Percentiles rank a stretch among this genome's conserved stretches.
phyloP scores from a whole-genome alignment of 2,888 invertebrate species.

The Argyresthia goedartella region DNA sequence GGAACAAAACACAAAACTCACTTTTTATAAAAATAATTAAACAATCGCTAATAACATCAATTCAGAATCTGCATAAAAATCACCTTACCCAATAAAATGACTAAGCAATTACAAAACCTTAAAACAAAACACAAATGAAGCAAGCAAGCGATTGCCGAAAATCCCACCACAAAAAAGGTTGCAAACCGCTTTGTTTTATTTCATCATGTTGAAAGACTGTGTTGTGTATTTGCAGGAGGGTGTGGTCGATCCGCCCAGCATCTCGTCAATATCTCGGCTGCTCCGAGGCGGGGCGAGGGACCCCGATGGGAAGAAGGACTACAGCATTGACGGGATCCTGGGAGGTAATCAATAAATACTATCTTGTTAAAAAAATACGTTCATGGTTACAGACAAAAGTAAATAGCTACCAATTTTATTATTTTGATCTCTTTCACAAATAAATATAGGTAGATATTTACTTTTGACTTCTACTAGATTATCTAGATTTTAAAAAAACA shows the following conservation, averaged over 20 bases:
- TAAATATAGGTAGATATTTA: not conserved
- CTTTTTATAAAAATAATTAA: too few relatives aligned
- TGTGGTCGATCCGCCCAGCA: slow-evolving; percentile 94
- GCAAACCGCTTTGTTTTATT: slow-evolving; percentile 1
- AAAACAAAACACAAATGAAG: not conserved
- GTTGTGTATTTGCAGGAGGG: slow-evolving; percentile 77
- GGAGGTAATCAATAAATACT: slow-evolving; percentile 64
- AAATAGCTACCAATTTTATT: not conserved
- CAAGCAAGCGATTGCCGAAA: slow-evolving; percentile 1
- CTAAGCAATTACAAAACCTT: not conserved
- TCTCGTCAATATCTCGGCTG: slow-evolving; percentile 92
- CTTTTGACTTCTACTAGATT: not conserved
- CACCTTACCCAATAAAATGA: too few relatives aligned
- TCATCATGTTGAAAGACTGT: slow-evolving; percentile 15
- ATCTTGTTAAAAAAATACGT: too few relatives aligned
- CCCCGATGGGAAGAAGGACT: slow-evolving; percentile 87
- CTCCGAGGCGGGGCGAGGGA: slow-evolving; percentile 86
- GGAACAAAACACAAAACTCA: too few relatives aligned
- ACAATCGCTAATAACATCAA: too few relatives aligned
- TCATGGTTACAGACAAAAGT: too few relatives aligned
- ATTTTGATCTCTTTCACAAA: not conserved
- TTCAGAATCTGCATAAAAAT: too few relatives aligned
- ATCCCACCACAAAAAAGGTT: not conserved
- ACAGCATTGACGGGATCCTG: slow-evolving; percentile 91
- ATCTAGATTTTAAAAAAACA: too few relatives aligned